Conservation (phyloP, 2,888 invertebrate genomes). For the Noctua fimbriata region DNA sequence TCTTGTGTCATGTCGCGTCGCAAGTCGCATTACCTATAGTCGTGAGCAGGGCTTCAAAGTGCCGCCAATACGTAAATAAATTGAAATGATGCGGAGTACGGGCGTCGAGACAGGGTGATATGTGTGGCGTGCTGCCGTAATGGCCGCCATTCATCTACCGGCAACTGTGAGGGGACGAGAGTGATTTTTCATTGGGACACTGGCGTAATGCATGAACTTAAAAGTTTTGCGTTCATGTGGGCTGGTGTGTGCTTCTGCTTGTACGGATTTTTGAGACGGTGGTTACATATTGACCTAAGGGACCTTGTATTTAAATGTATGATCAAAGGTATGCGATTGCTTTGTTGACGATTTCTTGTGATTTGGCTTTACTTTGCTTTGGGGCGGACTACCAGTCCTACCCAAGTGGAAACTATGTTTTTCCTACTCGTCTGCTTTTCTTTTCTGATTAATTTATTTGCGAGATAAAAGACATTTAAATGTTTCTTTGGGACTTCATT, state of each 20-base stretch:
- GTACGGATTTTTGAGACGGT: not conserved
- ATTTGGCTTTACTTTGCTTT: not conserved
- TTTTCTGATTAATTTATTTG: too few species aligned
- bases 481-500: too few species aligned
- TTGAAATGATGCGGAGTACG: slow-evolving; percentile 68
- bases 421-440: too few species aligned
- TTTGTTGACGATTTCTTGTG: not conserved
- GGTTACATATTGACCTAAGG: not conserved
- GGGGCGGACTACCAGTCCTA: not conserved
- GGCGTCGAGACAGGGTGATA: slow-evolving; percentile 65
- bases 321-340: not conserved
- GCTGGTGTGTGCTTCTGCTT: slow-evolving; percentile 5
- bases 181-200: slow-evolving; percentile 68
- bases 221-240: slow-evolving; percentile 52
- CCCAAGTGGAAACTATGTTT: not conserved
- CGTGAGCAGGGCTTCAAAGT: slow-evolving; percentile 35
- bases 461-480: too few species aligned
- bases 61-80: slow-evolving; percentile 65
- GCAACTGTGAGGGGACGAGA: slow-evolving; percentile 60
- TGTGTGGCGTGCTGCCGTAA: slow-evolving; percentile 70
- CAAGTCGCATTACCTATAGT: not conserved
- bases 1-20: not conserved
- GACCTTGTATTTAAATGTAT: not conserved
- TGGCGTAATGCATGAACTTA: slow-evolving; percentile 62
- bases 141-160: slow-evolving; percentile 66